phyloP scores from a whole-genome alignment of 2,888 invertebrate species.

The Eupithecia insigniata region DNA sequence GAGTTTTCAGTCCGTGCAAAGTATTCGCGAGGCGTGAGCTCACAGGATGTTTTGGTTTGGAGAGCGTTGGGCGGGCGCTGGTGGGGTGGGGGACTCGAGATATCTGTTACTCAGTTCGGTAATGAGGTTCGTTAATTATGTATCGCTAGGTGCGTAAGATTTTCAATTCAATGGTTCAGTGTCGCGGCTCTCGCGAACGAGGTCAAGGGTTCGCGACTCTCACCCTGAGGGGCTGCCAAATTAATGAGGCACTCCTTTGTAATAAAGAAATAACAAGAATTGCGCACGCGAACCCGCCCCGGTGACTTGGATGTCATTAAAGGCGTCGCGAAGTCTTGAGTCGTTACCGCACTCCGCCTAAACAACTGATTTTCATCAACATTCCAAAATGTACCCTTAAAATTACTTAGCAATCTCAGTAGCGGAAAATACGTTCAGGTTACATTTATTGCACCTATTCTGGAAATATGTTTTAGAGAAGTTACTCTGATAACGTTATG shows the following conservation, averaged over 20 bases:
- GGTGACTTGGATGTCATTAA: slow-evolving; percentile 80
- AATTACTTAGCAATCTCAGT: slow-evolving; percentile 56
- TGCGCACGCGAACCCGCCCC: slow-evolving; percentile 81
- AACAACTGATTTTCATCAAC: slow-evolving; percentile 74
- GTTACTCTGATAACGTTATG: slow-evolving; percentile 26
- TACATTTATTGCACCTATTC: slow-evolving; percentile 41
- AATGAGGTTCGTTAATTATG: slow-evolving; percentile 83
- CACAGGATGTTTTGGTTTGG: slow-evolving; percentile 38
- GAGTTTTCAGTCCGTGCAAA: slow-evolving; percentile 50
- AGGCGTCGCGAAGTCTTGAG: slow-evolving; percentile 77
- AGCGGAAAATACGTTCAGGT: slow-evolving; percentile 47
- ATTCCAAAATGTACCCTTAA: slow-evolving; percentile 63
- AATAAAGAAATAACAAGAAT: slow-evolving; percentile 85
- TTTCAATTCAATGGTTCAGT: slow-evolving; percentile 72
- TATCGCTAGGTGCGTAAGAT: slow-evolving; percentile 80
- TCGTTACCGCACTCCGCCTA: slow-evolving; percentile 78
- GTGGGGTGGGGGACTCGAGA: slow-evolving; percentile 45
- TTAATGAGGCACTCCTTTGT: slow-evolving; percentile 85
- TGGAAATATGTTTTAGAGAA: slow-evolving; percentile 30
- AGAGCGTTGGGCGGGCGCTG: slow-evolving; percentile 34
- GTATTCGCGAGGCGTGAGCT: slow-evolving; percentile 47
- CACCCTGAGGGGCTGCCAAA: slow-evolving; percentile 84
- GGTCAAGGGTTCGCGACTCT: slow-evolving; percentile 83
- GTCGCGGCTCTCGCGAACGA: slow-evolving; percentile 77
- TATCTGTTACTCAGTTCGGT: slow-evolving; percentile 74